Evolutionary conservation across 2,113 vertebrate genomes (phyloP).

Genomic region (Melanocharis versteri): DNA sequence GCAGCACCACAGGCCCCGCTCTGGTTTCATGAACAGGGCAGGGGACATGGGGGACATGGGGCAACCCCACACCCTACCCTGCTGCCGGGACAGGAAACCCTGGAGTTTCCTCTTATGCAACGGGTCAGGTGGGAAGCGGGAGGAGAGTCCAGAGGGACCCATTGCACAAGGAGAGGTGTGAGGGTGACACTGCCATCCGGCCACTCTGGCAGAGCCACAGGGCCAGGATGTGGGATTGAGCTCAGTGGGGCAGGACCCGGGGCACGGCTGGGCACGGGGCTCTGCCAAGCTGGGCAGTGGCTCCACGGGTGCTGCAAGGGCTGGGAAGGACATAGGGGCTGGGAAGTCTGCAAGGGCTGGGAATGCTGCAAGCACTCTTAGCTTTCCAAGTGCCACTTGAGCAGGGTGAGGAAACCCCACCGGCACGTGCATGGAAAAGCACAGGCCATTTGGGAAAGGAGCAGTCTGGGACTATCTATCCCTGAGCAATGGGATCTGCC

Average conservation of each 20-base stretch:
- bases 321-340: background rate
- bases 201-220: background rate
- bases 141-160: background rate
- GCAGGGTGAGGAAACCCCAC: background rate
- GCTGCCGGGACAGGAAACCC: background rate
- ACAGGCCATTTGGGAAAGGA: background rate
- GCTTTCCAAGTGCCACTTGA: accelerated
- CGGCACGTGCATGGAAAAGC: accelerated
- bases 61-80: background rate
- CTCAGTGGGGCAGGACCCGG: background rate
- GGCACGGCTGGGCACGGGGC: background rate
- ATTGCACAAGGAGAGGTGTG: background rate
- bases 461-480: background rate
- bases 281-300: background rate
- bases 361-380: background rate
- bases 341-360: background rate
- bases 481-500: background rate
- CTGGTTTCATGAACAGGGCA: accelerated
- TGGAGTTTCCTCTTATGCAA: background rate
- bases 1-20: accelerated
- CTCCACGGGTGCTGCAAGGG: background rate
- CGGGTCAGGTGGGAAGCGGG: accelerated
- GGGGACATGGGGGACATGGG: accelerated
- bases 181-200: accelerated
- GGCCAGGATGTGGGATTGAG: background rate